These are phyloP conservation scores for Pseudolaguvia tuberculata DNA, from an alignment of 2,113 vertebrate species.

Conservation along the genomic window DNA sequence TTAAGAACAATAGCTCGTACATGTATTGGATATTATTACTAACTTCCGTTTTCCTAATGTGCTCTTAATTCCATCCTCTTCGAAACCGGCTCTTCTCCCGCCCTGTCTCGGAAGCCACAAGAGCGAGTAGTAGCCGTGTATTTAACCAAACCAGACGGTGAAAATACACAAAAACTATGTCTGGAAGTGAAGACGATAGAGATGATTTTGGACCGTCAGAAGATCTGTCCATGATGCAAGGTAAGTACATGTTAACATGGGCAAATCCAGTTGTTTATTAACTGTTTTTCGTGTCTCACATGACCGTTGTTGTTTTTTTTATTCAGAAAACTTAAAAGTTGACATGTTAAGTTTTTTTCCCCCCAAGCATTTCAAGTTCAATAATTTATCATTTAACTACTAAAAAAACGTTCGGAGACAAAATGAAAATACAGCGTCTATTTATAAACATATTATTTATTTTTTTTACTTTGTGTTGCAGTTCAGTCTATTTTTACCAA, in stretches of 20 bases:
- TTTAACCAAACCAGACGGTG: conserved; percentile 34
- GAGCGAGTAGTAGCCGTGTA: conserved; percentile 25
- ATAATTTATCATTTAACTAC: too few relatives aligned
- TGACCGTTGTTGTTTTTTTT: background rate
- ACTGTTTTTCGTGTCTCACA: too few relatives aligned
- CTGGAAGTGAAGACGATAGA: conserved; percentile 72
- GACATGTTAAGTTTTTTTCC: background rate
- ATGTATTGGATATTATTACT: conserved; percentile 22
- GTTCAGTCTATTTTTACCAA: background rate
- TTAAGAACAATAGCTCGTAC: background rate
- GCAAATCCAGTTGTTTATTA: background rate
- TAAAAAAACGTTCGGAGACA: too few relatives aligned
- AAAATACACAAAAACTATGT: conserved; percentile 56
- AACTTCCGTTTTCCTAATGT: conserved; percentile 65
- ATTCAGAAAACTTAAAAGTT: background rate
- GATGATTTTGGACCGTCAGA: conserved; percentile 66
- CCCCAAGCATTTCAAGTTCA: too few relatives aligned
- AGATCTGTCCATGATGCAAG: conserved; percentile 64
- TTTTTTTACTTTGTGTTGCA: background rate
- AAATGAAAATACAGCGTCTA: background rate
- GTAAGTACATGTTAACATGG: conserved; percentile 52
- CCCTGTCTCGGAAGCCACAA: conserved; percentile 47
- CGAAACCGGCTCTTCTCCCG: conserved; percentile 45
- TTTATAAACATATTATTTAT: background rate
- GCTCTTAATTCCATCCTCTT: conserved; percentile 48